These are phyloP conservation scores for Choristoneura rosaceana DNA, from an alignment of 2,888 invertebrate genomes.

Conservation along the genomic window DNA sequence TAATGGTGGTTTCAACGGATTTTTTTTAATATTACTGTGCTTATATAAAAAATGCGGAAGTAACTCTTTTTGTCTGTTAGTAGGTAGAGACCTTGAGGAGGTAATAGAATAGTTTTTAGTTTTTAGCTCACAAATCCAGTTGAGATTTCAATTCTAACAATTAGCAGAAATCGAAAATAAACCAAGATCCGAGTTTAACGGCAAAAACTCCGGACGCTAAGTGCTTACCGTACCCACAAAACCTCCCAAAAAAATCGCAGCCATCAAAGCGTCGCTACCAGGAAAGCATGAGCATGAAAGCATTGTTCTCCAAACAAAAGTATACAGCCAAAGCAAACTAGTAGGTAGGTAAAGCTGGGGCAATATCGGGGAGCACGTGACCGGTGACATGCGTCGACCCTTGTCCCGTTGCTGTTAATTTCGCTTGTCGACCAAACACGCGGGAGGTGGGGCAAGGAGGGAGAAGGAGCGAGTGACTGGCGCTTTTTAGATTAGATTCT, in stretches of 20 bases:
- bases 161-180: too few species aligned
- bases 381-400: constrained; percentile 64
- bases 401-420: constrained; percentile 62
- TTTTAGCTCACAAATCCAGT: too few species aligned
- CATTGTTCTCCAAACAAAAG: constrained; percentile 13
- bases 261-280: constrained; percentile 14
- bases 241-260: too few species aligned
- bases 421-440: constrained; percentile 58
- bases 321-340: constrained; percentile 33
- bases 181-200: too few species aligned
- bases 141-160: too few species aligned
- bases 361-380: constrained; percentile 54
- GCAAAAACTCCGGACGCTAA: too few species aligned
- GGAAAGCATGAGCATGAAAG: constrained; percentile 24
- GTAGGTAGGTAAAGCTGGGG: constrained; percentile 52
- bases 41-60: too few species aligned
- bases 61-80: too few species aligned
- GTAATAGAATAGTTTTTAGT: too few species aligned
- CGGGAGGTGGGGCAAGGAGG: constrained; percentile 31
- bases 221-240: too few species aligned
- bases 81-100: too few species aligned
- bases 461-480: constrained; percentile 13
- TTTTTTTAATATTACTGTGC: too few species aligned
- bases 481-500: background rate
- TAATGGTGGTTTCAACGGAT: background rate